phyloP scores from a whole-genome alignment of 2,797 vertebrate genomes.

The Coreius guichenoti region DNA sequence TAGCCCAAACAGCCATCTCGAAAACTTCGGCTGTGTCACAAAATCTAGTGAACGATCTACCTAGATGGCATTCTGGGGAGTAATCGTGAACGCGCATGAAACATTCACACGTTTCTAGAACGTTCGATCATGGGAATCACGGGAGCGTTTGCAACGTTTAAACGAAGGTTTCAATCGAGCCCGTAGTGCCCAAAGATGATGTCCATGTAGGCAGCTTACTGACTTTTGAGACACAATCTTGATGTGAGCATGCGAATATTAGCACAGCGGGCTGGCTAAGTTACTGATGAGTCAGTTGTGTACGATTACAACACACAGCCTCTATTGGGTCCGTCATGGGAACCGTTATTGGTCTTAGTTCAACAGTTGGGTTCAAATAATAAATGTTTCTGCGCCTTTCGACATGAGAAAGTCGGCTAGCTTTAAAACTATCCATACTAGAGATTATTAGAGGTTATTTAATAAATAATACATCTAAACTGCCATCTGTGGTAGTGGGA shows the following conservation, averaged over 20 bases:
- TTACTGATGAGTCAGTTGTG: constrained; percentile 12
- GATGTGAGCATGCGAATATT: constrained; percentile 18
- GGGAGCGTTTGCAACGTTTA: not conserved
- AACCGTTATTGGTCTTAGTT: not conserved
- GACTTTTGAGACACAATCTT: constrained; percentile 8
- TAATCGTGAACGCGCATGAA: not conserved
- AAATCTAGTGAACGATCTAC: constrained; percentile 31
- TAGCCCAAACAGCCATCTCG: constrained; percentile 60
- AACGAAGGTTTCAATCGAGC: not conserved
- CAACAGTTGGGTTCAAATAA: constrained; percentile 9
- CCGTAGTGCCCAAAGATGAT: not conserved
- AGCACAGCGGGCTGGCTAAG: constrained; percentile 44
- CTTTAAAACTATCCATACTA: not conserved
- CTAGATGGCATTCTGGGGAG: not conserved
- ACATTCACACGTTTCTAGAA: not conserved
- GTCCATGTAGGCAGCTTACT: not conserved
- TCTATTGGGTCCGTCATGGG: not conserved
- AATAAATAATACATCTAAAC: not conserved
- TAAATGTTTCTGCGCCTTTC: constrained; percentile 23
- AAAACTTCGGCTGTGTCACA: constrained; percentile 66
- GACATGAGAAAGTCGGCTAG: constrained; percentile 27
- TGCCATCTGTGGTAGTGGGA: not conserved
- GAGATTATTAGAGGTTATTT: not conserved
- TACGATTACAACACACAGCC: not conserved
- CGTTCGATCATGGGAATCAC: not conserved